Base-by-base conservation (phyloP, 2,113 vertebrate genomes). In the Desmodus rotundus region DNA sequence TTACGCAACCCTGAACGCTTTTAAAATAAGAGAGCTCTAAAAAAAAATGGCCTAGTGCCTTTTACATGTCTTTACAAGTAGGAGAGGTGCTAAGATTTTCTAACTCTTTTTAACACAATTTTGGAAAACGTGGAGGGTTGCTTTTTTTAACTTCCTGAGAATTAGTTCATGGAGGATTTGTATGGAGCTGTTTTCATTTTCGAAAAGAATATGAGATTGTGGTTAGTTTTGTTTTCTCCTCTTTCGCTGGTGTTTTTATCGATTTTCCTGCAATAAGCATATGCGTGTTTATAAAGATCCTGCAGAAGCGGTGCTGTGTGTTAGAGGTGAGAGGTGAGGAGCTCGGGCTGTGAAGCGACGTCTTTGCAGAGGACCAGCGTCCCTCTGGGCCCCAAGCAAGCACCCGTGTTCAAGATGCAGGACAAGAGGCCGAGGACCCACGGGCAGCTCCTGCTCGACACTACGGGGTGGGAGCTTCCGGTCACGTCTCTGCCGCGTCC, bases 11-110 rank as follows among this genome's bases (percentile, higher is more conserved):
- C 58, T 65, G n/a, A 92, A 90, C 90, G 91, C 83, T 93, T 97
- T 96, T 93, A 96, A 96, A 95, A 80, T 78, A 92, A 92, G 84
- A 95, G 58, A 82, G 92, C 38, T 92, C 89, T 81, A 47, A 81
- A 92, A 87, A 95, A 73, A 91, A 85, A 88, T 31, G 76, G 80
- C 65, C 90, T 50, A 90, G 70, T 88, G 87, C 31, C 72, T 93
- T 95, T 90, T 84, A 95, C 73, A 96, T 90, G 67, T 81, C 50
- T 89, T 89, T 78, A 56, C 43, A 96, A 93, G 78, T 72, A 95
- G 87, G 84, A 96, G 92, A 96, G 90, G 58, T 73, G 52, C 45
- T 93, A 89, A 92, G 82, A 92, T 96, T 89, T 91, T 94, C 77
- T 93, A 90, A 78, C 26, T 85, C 74, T 20, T 92, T 94, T 94